Evolutionary conservation across 1,140 invertebrate genomes (phyloP).

Genomic region (Tribolium madens): DNA sequence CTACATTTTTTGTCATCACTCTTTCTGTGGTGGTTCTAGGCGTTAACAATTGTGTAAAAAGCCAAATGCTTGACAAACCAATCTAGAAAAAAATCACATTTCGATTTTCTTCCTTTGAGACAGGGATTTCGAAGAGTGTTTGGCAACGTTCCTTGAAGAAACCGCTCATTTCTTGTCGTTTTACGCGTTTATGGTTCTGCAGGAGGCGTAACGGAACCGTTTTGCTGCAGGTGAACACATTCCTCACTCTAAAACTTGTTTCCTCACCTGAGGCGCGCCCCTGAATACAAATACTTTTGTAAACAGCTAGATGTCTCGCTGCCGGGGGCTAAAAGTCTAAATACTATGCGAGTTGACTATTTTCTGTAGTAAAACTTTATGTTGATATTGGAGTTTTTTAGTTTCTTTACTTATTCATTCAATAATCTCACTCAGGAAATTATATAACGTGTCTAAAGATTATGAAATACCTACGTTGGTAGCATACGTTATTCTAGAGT

Average conservation of each 20-base stretch:
- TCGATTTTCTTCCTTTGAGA: neutral
- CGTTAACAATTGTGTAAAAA: no score
- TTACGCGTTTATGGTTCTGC: slow-evolving; percentile 11
- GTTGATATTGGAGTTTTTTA: no score
- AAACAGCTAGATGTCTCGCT: neutral
- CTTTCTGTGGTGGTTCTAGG: no score
- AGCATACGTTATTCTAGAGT: no score
- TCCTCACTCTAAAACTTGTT: slow-evolving; percentile 48
- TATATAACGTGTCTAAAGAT: no score
- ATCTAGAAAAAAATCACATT: no score
- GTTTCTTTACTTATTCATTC: no score
- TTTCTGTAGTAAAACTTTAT: neutral
- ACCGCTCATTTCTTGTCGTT: neutral
- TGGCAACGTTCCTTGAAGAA: slow-evolving; percentile 10
- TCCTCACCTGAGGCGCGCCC: slow-evolving; percentile 31
- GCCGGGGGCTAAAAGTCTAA: neutral
- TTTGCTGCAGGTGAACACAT: slow-evolving; percentile 37
- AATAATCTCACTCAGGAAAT: no score
- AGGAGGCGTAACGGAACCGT: slow-evolving; percentile 32
- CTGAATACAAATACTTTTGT: slow-evolving; percentile 46
- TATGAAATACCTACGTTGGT: no score
- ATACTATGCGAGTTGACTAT: neutral
- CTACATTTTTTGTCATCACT: no score
- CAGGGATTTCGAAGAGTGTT: neutral
- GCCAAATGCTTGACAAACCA: no score